Conservation (phyloP, 2,113 vertebrate species). For the Tretioscincus oriximinensis region DNA sequence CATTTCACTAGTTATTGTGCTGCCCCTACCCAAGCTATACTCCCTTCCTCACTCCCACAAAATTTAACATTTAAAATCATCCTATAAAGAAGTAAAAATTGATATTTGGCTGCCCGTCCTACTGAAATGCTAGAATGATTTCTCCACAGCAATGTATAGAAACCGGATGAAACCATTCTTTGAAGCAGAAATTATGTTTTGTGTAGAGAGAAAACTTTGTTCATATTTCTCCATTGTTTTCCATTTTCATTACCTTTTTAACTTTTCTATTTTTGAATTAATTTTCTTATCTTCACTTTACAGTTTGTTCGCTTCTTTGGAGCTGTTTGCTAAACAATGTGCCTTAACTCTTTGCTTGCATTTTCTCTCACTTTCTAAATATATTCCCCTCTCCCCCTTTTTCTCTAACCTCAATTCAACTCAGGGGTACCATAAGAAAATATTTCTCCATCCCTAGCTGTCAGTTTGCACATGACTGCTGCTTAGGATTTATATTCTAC, state of each 20-base stretch:
- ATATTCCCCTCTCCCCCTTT: not conserved
- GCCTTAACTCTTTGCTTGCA: not conserved
- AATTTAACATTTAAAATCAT: too few relatives aligned
- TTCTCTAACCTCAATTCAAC: not conserved
- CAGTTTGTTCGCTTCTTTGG: conserved; percentile 4
- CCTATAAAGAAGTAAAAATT: too few relatives aligned
- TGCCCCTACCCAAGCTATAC: too few relatives aligned
- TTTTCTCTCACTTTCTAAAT: not conserved
- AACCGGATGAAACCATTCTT: too few relatives aligned
- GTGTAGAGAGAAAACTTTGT: not conserved
- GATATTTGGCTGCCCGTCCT: not conserved
- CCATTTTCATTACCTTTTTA: not conserved
- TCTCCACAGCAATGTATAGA: not conserved
- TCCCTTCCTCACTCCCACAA: too few relatives aligned
- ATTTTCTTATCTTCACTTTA: not conserved
- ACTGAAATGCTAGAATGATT: not conserved
- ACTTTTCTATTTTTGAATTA: not conserved
- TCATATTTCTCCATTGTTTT: not conserved
- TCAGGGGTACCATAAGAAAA: accelerated
- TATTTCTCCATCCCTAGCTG: not conserved
- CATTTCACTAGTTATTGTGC: too few relatives aligned
- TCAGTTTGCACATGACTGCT: not conserved
- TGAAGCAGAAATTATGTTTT: not conserved
- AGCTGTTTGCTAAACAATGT: not conserved
- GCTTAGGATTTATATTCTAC: not conserved